Base-by-base conservation (phyloP, 1,140 invertebrate genomes). In the Lepeophtheirus salmonis region DNA sequence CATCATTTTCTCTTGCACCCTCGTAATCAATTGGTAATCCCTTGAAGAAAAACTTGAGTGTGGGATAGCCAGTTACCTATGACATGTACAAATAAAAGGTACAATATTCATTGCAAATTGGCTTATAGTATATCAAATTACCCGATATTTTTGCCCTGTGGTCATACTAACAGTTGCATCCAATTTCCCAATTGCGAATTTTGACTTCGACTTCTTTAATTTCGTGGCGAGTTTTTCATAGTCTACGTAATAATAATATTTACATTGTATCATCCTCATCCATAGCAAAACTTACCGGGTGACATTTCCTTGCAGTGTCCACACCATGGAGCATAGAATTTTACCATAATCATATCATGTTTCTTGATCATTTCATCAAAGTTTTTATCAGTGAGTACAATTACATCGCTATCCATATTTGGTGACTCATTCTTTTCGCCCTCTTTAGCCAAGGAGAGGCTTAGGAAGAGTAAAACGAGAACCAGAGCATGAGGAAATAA, bases 31-130 rank as follows among this genome's bases (percentile, higher is more conserved):
- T 75, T 20, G 80, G 75, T 56, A 73, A 77, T 63, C 89, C 90
- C 64, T 83, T 84, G 63, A 82, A 80, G 80, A 92, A 98, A 78
- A 98, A 97, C 72, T 97, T 97, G 41, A 99, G 76, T 0, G 96
- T 98, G 21, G 96, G 96, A 70, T 97, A 99, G 48, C 91, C 92
- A 64, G 82, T 74, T 18, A 99, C 83, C 64, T 79, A 77, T 71
- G 83, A 83, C 68, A 84, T 79, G 67, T n/a, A n/a, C n/a, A n/a
- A 41, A 41, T 10, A 41, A 41, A 41, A 41, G 30, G n/a, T n/a
- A n/a, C n/a, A n/a, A n/a, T n/a, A n/a, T n/a, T n/a, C n/a, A n/a
- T n/a, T n/a, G n/a, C n/a, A n/a, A n/a, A n/a, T n/a, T n/a, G n/a
- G n/a, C n/a, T n/a, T n/a, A 41, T 41, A 41, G n/a, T 41, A 41